phyloP scores from a whole-genome alignment of 2,113 vertebrate genomes.

The Numenius arquata region DNA sequence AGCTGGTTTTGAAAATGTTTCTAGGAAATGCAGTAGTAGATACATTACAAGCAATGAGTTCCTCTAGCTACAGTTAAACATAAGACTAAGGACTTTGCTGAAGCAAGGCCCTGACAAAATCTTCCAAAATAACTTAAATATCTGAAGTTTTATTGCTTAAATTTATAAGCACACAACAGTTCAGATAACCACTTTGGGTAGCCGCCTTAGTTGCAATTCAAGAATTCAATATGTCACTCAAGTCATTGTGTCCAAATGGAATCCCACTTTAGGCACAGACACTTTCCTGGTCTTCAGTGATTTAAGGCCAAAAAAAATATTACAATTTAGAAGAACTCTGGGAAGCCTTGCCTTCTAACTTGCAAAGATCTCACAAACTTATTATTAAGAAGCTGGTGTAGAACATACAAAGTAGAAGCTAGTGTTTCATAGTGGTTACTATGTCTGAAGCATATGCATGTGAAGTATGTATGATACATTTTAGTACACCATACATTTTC shows the following conservation, averaged over 20 bases:
- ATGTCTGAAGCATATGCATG: rapidly evolving
- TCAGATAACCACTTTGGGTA: background rate
- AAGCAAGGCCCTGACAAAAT: background rate
- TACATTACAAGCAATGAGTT: background rate
- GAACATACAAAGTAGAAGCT: background rate
- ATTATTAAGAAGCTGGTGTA: background rate
- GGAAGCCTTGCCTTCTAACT: background rate
- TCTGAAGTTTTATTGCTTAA: background rate
- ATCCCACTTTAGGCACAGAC: background rate
- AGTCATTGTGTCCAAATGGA: background rate
- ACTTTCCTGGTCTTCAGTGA: background rate
- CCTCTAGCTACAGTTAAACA: background rate
- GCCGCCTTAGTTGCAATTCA: background rate
- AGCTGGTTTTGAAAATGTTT: background rate
- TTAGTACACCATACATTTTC: background rate
- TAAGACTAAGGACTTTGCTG: background rate
- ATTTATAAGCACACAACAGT: background rate
- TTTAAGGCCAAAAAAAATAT: background rate
- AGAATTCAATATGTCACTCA: background rate
- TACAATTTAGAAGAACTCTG: background rate
- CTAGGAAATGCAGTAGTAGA: background rate
- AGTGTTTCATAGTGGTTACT: background rate
- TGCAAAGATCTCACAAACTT: background rate
- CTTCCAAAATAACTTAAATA: background rate
- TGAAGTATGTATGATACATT: background rate